A percentile compares a stretch with the other conserved stretches of the same genome.
phyloP scores from a whole-genome alignment of 2,888 invertebrate genomes.

The Hartigia nigra region DNA sequence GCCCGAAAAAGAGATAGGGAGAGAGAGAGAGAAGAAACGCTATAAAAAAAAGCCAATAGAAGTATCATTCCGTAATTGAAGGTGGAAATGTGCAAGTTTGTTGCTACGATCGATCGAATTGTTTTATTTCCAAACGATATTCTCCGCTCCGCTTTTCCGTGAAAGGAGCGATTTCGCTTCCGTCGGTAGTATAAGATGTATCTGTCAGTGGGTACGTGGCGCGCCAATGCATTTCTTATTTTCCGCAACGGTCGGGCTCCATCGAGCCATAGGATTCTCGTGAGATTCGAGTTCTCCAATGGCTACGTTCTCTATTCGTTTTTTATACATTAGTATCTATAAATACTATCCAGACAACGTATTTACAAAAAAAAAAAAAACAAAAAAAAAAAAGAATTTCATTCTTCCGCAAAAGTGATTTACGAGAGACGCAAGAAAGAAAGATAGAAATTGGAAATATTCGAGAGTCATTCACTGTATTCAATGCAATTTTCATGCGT shows the following conservation, averaged over 20 bases:
- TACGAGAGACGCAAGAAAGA: background rate
- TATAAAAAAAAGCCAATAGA: slow-evolving; percentile 5
- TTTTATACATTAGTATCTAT: background rate
- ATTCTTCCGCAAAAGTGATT: background rate
- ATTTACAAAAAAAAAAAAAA: background rate
- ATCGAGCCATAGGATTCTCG: background rate
- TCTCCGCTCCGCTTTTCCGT: slow-evolving; percentile 9
- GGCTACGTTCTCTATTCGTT: background rate
- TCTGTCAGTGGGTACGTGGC: background rate
- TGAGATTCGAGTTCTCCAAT: background rate
- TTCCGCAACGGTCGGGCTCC: background rate
- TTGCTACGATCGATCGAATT: background rate
- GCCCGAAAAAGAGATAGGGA: background rate
- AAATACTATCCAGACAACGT: background rate
- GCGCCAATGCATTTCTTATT: slow-evolving; percentile 7
- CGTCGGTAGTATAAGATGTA: slow-evolving; percentile 9
- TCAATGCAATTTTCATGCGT: background rate
- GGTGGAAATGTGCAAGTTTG: background rate
- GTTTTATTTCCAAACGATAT: slow-evolving; percentile 3
- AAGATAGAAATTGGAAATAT: background rate
- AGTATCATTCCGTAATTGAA: background rate
- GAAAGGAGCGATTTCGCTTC: slow-evolving; percentile 34
- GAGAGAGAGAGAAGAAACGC: slow-evolving; percentile 1
- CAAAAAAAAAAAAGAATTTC: background rate
- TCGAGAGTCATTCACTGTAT: background rate